Evolutionary conservation across 1,140 invertebrate genomes (phyloP), one percentile per base, ranked within the genome.

Genomic region (Wasmannia auropunctata): DNA sequence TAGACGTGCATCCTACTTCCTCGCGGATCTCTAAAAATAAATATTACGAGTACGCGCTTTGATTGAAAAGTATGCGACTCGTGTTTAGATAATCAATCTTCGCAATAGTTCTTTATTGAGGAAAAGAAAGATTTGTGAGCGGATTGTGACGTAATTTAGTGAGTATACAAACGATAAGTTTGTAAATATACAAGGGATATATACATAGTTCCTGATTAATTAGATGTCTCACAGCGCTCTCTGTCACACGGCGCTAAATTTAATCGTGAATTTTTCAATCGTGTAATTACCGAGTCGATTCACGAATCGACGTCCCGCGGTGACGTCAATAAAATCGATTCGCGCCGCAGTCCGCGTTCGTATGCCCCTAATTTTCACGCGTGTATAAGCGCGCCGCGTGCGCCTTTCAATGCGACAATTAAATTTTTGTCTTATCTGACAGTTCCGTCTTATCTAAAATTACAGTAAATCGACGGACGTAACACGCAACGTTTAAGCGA

Each of bases 21-120:
- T 22, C 43, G 43, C 31, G 28, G 60, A n/a, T 31, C 25, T 63
- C 62, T 51, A 51, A 80, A 80, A 80, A 80, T 80, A 80, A 80
- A 80, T 37, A 19, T 25, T 54, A 37, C 60, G 60, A 40, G 40
- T 46, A 56, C 7, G 11, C 19, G n/a, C 25, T 43, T 58, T 5
- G 28, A 72, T 28, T 25, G 16, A 60, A 14, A 28, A 37, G n/a
- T 43, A 58, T 40, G 14, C 31, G 34, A 25, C 2, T 22, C 22
- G 37, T 8, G 5, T 60, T 51, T 74, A 74, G 28, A 34, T n/a
- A n/a, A 60, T 40, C 4, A 28, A 60, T 28, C 56, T 34, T 19
- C 10, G 31, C 1, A 43, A 25, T 10, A 1, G n/a, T 28, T 2
- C 37, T 74, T 72, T 31, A n/a, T 34, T 37, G 28, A 4, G 0